Base-by-base conservation (phyloP, 2,888 invertebrate genomes). In the Nephrotoma flavescens region DNA sequence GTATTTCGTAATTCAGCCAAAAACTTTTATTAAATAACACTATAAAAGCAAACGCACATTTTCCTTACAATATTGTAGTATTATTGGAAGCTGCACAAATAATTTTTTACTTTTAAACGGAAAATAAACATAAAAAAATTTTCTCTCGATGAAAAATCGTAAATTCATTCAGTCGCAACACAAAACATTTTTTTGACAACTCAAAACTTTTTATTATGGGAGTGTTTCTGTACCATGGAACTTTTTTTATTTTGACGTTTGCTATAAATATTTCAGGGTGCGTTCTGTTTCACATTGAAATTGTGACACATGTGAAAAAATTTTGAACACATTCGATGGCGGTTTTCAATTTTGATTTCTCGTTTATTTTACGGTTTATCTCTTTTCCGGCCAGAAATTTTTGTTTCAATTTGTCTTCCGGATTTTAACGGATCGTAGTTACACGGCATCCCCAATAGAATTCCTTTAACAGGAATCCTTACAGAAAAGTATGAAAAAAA, bases 171-270 rank as follows among this genome's bases (percentile, higher is more conserved):
- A 31, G 31, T 31, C 31, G 31, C 2, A 31, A 71, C 71, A 71
- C 31, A 71, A 71, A 71, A 71, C 71, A 71, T 84, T 84, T 15
- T 7, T 84, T 84, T 84, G 84, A 84, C 84, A 84, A 84, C 42
- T 84, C 84, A 84, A 84, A 84, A 42, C 42, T 83, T 84, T 84
- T 84, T 84, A 15, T 71, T 52, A 57, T 71, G 84, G 84, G 84
- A 84, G 84, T 42, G 84, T 84, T 84, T 84, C 42, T 83, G 12
- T 52, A 15, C 31, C 71, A 71, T 31, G 31, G 71, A 71, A 71
- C 9, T 71, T n/a, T 52, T 15, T 52, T 52, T n/a, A 47, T 47
- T 31, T 71, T 71, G 71, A 71, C 71, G 31, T 71, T 71, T 71
- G 31, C 71, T 31, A 71, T 71, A 71, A 71, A 71, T 71, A 71